phyloP scores from a whole-genome alignment of 2,797 vertebrate species.

The Pterois miles region DNA sequence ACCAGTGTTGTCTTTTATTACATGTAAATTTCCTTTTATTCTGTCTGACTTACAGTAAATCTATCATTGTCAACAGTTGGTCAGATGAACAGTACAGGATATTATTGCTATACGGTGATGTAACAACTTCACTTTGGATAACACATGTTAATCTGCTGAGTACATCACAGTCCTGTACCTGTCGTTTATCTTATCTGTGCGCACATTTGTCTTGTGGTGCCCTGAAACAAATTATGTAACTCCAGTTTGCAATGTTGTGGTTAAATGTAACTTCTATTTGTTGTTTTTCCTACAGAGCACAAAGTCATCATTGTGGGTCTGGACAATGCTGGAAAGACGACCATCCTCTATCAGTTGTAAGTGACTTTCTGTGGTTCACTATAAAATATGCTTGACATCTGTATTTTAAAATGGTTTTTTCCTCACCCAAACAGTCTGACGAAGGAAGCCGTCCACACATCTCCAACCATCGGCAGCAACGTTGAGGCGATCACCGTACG shows the following conservation, averaged over 20 bases:
- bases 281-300: conserved; percentile 81
- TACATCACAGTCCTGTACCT: neutral
- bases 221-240: conserved; percentile 17
- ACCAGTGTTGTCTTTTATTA: neutral
- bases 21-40: neutral
- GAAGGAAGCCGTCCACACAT: conserved; percentile 87
- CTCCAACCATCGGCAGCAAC: conserved; percentile 90
- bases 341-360: conserved; percentile 90
- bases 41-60: neutral
- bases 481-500: conserved; percentile 86
- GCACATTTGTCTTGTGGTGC: neutral
- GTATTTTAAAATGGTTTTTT: neutral
- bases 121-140: neutral
- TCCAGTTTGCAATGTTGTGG: neutral
- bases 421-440: conserved; percentile 77
- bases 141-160: neutral
- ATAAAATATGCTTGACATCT: neutral
- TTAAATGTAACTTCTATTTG: neutral
- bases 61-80: no score
- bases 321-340: conserved; percentile 91
- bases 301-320: conserved; percentile 90
- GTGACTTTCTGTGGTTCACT: conserved; percentile 36
- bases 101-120: neutral
- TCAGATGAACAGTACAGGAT: no score
- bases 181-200: conserved; percentile 49